Evolutionary conservation across 2,113 vertebrate species (phyloP).

Genomic region (Apistogramma diplotaenia): DNA sequence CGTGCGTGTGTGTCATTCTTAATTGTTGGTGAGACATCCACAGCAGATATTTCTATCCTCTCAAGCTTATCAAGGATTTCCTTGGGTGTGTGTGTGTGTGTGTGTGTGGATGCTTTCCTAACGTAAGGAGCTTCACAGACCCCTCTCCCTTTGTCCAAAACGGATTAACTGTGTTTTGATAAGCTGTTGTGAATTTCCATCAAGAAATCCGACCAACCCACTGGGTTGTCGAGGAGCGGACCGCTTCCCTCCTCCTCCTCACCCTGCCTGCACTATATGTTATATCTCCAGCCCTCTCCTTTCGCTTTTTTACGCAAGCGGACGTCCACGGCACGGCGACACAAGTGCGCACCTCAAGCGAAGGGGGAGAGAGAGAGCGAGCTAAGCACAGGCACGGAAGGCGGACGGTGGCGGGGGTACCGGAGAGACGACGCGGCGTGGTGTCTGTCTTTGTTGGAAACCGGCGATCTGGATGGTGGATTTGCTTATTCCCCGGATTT

Average conservation of each 20-base stretch:
- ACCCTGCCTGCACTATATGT: constrained; percentile 44
- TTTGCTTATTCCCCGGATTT: constrained; percentile 39
- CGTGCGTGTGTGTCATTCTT: accelerated
- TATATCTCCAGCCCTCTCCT: constrained; percentile 51
- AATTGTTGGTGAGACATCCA: background rate
- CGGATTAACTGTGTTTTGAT: constrained; percentile 64
- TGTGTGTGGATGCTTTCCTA: constrained; percentile 9
- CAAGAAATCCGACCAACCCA: constrained; percentile 63
- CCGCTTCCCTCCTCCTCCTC: constrained; percentile 4
- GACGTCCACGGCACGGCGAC: constrained; percentile 60
- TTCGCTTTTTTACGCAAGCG: constrained; percentile 45
- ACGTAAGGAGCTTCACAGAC: constrained; percentile 26
- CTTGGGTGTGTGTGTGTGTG: background rate
- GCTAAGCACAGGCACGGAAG: background rate
- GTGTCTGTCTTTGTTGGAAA: constrained; percentile 39
- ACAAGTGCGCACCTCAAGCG: constrained; percentile 49
- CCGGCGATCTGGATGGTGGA: constrained; percentile 38
- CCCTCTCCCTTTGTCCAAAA: constrained; percentile 31
- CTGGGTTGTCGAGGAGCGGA: constrained; percentile 53
- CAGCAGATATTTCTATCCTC: constrained; percentile 6
- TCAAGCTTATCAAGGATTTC: constrained; percentile 2
- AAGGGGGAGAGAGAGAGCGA: constrained; percentile 1
- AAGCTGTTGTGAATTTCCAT: constrained; percentile 65
- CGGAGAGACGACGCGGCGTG: constrained; percentile 37
- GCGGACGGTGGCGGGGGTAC: constrained; percentile 14